phyloP scores from a whole-genome alignment of 2,888 invertebrate genomes.

The Eilema griseolum region DNA sequence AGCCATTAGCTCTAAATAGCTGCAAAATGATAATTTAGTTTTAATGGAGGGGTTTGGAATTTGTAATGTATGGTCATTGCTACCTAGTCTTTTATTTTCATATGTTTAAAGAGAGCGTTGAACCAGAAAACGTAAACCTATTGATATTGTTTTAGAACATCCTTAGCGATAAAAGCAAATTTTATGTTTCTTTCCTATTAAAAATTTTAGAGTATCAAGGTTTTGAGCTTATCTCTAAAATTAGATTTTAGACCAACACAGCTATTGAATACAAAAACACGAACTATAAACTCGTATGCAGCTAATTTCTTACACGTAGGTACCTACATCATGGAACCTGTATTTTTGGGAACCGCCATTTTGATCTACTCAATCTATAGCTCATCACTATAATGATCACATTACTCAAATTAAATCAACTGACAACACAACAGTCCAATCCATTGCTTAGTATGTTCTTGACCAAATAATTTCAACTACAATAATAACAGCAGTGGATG shows the following conservation, averaged over 20 bases:
- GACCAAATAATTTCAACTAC: neutral
- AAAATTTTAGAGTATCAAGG: neutral
- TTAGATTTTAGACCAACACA: neutral
- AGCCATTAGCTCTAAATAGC: slow-evolving; percentile 3
- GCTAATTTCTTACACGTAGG: slow-evolving; percentile 72
- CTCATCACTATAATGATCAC: slow-evolving; percentile 69
- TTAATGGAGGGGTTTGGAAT: neutral
- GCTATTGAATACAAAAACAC: slow-evolving; percentile 17
- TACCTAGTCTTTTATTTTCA: neutral
- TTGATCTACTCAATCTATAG: slow-evolving; percentile 79
- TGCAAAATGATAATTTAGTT: neutral
- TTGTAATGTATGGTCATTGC: neutral
- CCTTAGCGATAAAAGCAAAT: neutral
- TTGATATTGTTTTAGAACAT: neutral
- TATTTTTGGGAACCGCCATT: slow-evolving; percentile 82
- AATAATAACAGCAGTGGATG: slow-evolving; percentile 55
- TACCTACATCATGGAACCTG: slow-evolving; percentile 75
- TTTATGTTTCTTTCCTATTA: neutral
- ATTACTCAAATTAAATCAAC: slow-evolving; percentile 35
- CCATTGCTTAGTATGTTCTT: slow-evolving; percentile 46
- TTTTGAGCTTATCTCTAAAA: neutral
- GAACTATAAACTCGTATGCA: slow-evolving; percentile 48
- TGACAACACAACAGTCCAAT: slow-evolving; percentile 7
- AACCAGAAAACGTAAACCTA: neutral
- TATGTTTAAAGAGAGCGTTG: neutral